Percentiles rank a stretch among this genome's conserved stretches.
Conservation (phyloP, 2,888 invertebrate genomes). For the Leptarthrus brevirostris region DNA sequence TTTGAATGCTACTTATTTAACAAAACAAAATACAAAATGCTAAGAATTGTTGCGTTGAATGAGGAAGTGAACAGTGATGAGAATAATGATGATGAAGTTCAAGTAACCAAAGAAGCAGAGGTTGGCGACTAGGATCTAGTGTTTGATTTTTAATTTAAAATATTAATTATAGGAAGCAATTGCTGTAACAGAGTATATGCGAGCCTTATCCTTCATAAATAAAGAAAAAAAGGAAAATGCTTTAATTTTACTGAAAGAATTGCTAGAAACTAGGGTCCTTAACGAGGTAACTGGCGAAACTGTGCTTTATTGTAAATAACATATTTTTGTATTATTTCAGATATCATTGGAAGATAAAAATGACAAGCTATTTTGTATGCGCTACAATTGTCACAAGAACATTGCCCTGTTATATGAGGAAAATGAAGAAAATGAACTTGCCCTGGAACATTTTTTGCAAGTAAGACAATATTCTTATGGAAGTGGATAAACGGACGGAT, state of each 20-base stretch:
- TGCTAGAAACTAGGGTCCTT: conserved; percentile 74
- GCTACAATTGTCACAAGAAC: conserved; percentile 87
- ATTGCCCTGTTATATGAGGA: conserved; percentile 77
- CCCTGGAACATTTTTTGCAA: conserved; percentile 76
- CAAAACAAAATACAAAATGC: conserved; percentile 51
- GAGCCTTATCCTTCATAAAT: conserved; percentile 78
- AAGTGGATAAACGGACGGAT: not conserved
- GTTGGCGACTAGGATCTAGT: conserved; percentile 38
- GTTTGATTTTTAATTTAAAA: not conserved
- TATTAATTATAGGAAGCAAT: conserved; percentile 74
- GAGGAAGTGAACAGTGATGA: conserved; percentile 53
- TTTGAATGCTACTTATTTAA: no score
- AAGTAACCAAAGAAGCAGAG: conserved; percentile 57
- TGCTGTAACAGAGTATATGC: conserved; percentile 81
- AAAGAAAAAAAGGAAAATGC: conserved; percentile 76
- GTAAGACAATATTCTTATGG: conserved; percentile 65
- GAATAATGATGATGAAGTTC: conserved; percentile 54
- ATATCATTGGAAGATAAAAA: conserved; percentile 69
- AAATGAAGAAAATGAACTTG: conserved; percentile 71
- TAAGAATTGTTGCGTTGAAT: conserved; percentile 56
- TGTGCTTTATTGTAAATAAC: not conserved
- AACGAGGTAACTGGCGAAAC: conserved; percentile 67
- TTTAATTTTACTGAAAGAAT: conserved; percentile 74
- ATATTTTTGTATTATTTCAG: conserved; percentile 55
- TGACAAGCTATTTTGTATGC: conserved; percentile 75